These are phyloP conservation scores for Metridium senile DNA, from an alignment of 92 coral and sea anemone species.

Conservation along the genomic window DNA sequence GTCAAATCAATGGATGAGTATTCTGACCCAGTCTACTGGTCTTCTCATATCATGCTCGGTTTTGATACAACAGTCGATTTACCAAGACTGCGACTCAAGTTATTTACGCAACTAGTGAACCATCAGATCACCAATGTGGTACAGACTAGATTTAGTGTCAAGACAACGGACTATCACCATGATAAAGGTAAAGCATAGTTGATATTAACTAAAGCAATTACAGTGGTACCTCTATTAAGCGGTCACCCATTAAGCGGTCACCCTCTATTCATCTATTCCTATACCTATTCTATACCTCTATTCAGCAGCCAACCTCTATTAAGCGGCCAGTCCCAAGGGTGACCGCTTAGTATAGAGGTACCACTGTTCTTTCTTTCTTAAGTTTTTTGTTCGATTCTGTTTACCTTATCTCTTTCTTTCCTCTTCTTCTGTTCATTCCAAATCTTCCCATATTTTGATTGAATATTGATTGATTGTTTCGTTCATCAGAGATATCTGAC, in stretches of 20 bases:
- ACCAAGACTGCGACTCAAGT: constrained; percentile 53
- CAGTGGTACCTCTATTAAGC: no score
- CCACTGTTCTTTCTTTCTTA: neutral
- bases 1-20: constrained; percentile 44
- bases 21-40: constrained; percentile 81
- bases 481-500: constrained; percentile 53
- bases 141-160: constrained; percentile 58
- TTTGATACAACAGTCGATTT: constrained; percentile 73
- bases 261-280: no score
- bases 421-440: no score
- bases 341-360: neutral
- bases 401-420: no score
- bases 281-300: no score
- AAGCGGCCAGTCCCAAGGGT: no score
- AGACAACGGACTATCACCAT: constrained; percentile 35
- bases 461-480: no score
- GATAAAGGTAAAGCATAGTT: constrained; percentile 64
- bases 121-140: constrained; percentile 42
- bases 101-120: constrained; percentile 57
- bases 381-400: no score
- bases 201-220: no score
- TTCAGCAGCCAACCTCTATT: no score
- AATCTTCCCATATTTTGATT: neutral
- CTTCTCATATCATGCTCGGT: constrained; percentile 76
- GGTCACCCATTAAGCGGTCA: no score